Conservation (phyloP, 2,797 vertebrate genomes). For the Alca torda region DNA sequence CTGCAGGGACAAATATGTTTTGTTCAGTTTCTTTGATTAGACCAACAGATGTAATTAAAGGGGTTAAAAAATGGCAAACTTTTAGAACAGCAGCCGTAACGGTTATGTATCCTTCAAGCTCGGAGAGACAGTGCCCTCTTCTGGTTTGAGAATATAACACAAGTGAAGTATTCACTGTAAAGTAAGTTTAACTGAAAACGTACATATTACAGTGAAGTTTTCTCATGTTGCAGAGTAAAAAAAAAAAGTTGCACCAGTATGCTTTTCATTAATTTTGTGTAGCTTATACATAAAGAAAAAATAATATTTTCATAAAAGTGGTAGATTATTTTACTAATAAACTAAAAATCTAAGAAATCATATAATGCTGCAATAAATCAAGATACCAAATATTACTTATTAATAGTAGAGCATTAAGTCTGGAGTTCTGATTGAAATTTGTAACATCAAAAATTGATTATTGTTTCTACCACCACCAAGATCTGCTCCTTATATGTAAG, state of each 20-base stretch:
- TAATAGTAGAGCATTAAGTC: neutral
- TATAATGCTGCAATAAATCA: neutral
- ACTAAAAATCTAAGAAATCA: neutral
- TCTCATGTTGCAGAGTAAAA: neutral
- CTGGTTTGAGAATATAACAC: neutral
- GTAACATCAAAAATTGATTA: neutral
- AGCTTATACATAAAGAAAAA: neutral
- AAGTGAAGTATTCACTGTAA: neutral
- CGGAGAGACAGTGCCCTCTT: slow-evolving; percentile 57
- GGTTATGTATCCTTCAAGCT: neutral
- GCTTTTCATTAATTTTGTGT: neutral
- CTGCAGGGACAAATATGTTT: neutral
- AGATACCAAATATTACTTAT: neutral
- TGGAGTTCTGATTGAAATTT: neutral
- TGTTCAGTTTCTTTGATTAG: neutral
- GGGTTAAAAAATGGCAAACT: neutral
- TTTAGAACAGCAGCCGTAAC: neutral
- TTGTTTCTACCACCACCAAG: neutral
- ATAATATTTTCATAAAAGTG: neutral
- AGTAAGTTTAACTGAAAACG: neutral
- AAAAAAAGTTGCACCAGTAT: neutral
- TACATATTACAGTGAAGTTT: neutral
- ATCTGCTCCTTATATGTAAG: neutral
- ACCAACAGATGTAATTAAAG: neutral
- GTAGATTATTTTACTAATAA: neutral